These are phyloP conservation scores for Zootoca vivipara DNA, from an alignment of 2,113 vertebrate genomes.

Conservation along the genomic window DNA sequence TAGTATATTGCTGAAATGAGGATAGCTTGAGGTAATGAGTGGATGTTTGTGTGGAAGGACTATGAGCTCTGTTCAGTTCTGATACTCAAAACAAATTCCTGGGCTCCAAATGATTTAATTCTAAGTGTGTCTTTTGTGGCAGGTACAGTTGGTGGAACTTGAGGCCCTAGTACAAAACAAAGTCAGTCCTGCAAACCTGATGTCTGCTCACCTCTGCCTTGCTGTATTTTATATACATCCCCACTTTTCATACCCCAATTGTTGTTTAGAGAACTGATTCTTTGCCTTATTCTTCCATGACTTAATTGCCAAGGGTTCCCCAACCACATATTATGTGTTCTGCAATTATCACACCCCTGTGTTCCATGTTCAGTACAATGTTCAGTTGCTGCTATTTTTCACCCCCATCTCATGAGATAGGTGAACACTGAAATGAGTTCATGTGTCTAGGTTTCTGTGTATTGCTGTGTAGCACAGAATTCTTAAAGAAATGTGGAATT, in stretches of 20 bases:
- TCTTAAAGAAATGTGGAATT: neutral
- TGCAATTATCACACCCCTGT: neutral
- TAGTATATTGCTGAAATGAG: too few relatives aligned
- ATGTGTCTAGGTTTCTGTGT: neutral
- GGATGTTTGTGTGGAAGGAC: too few relatives aligned
- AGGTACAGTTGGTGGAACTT: neutral
- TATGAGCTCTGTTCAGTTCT: neutral
- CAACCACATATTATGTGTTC: neutral
- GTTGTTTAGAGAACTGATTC: neutral
- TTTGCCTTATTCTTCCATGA: neutral
- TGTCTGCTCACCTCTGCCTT: neutral
- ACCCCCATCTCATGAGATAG: neutral
- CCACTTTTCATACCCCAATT: neutral
- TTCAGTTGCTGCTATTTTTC: neutral
- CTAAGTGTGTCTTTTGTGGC: too few relatives aligned
- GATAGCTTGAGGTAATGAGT: too few relatives aligned
- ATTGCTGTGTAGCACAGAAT: neutral
- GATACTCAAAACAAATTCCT: neutral
- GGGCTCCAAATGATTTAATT: too few relatives aligned
- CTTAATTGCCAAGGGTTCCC: neutral
- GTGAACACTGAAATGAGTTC: neutral
- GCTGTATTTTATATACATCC: neutral
- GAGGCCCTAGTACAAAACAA: neutral
- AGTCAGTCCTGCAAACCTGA: neutral
- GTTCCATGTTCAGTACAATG: neutral